phyloP scores from a whole-genome alignment of 2,113 vertebrate genomes.

The Castor canadensis region DNA sequence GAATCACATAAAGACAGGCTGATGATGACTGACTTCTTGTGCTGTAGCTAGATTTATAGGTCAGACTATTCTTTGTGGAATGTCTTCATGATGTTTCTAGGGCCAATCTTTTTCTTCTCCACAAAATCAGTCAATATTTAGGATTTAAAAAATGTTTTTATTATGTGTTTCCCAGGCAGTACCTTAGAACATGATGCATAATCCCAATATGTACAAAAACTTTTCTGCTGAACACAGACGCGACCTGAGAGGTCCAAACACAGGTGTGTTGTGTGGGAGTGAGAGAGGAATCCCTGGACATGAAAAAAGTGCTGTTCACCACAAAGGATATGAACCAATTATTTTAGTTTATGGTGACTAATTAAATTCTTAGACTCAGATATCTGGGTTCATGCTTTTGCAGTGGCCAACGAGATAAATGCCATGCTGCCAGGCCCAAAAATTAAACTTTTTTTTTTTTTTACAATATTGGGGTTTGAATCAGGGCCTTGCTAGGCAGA shows the following conservation, averaged over 20 bases:
- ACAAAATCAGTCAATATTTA: constrained; percentile 15
- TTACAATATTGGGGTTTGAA: too few species aligned
- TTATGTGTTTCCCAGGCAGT: neutral
- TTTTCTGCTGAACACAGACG: neutral
- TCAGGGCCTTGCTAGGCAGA: too few species aligned
- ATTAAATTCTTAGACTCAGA: constrained; percentile 40
- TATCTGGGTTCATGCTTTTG: neutral
- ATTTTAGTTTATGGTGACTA: neutral
- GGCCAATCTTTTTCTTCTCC: neutral
- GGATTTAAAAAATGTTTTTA: neutral
- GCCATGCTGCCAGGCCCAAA: neutral
- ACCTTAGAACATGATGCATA: neutral
- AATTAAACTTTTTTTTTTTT: too few species aligned
- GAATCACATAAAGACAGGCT: neutral
- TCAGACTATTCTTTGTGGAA: neutral
- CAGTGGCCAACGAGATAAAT: constrained; percentile 28
- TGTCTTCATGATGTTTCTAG: constrained; percentile 6
- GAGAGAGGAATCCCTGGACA: neutral
- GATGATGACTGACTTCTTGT: neutral
- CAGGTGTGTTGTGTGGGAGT: neutral
- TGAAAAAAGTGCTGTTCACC: neutral
- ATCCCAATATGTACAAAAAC: neutral
- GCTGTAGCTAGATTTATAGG: neutral
- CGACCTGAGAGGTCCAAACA: neutral
- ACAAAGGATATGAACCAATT: neutral